These are phyloP conservation scores for Lamellibrachia satsuma DNA, from an alignment of 2,888 invertebrate genomes.

Conservation along the genomic window DNA sequence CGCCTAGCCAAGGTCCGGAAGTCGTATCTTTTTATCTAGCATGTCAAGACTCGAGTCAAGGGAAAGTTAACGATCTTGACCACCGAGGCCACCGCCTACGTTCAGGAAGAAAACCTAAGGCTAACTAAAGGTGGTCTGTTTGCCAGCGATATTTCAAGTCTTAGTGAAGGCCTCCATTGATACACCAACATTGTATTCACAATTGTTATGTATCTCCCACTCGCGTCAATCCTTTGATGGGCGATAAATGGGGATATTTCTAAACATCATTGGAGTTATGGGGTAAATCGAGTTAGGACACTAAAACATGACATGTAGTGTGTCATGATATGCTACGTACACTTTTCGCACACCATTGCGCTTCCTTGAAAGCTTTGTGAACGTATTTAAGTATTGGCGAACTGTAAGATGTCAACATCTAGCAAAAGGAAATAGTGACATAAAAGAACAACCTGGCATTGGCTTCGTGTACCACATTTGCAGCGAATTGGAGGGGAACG, in stretches of 20 bases:
- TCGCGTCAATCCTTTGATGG: not conserved
- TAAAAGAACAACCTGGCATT: constrained; percentile 17
- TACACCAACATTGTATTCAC: too few species aligned
- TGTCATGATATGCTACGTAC: not conserved
- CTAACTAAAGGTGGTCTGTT: too few species aligned
- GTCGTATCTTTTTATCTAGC: too few species aligned
- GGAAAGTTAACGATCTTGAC: too few species aligned
- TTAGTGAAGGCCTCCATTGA: too few species aligned
- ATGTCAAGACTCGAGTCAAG: too few species aligned
- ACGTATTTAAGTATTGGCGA: not conserved
- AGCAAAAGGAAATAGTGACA: not conserved
- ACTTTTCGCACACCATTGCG: not conserved
- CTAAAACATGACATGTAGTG: not conserved
- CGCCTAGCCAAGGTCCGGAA: too few species aligned
- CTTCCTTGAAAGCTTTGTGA: not conserved
- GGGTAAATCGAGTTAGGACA: not conserved
- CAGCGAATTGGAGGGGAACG: not conserved
- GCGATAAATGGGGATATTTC: not conserved
- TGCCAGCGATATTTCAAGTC: too few species aligned
- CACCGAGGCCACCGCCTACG: too few species aligned
- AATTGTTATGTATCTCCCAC: too few species aligned
- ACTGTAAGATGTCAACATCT: not conserved
- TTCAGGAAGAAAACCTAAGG: too few species aligned
- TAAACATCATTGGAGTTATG: not conserved
- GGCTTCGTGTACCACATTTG: not conserved